phyloP scores from a whole-genome alignment of 1,140 invertebrate genomes.

The Drosophila mauritiana region DNA sequence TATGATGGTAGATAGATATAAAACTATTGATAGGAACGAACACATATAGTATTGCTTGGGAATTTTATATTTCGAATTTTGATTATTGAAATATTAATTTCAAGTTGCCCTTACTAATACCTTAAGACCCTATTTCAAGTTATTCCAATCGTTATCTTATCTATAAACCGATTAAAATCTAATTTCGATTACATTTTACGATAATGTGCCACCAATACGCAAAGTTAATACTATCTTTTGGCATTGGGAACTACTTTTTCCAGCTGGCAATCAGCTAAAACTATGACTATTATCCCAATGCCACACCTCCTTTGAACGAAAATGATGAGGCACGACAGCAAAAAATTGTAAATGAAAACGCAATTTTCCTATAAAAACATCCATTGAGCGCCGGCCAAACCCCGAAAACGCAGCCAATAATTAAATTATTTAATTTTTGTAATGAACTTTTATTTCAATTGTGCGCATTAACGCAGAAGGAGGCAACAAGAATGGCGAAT shows the following conservation, averaged over 20 bases:
- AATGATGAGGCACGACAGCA: constrained; percentile 9
- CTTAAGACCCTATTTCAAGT: too few relatives aligned
- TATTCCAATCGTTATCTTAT: constrained; percentile 5
- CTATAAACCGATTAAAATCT: constrained; percentile 23
- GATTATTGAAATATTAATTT: too few relatives aligned
- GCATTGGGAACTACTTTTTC: constrained; percentile 5
- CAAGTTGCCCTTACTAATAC: too few relatives aligned
- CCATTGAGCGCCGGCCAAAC: constrained; percentile 61
- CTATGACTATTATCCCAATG: constrained; percentile 14
- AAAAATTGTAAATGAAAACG: constrained; percentile 71
- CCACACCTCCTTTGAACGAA: constrained; percentile 26
- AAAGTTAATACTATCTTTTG: background rate
- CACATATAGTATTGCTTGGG: too few relatives aligned
- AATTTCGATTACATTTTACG: constrained; percentile 3
- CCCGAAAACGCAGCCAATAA: constrained; percentile 62
- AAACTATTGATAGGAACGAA: background rate
- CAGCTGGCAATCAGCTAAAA: constrained; percentile 17
- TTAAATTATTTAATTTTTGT: constrained; percentile 65
- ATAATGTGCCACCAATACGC: background rate
- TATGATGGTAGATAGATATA: background rate
- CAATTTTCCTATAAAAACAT: constrained; percentile 79
- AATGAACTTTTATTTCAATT: constrained; percentile 47
- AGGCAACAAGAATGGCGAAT: constrained; percentile 32
- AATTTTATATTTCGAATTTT: too few relatives aligned
- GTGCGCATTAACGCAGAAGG: constrained; percentile 62